These are phyloP conservation scores for Leptothorax acervorum DNA, from an alignment of 2,888 invertebrate genomes.

Conservation along the genomic window DNA sequence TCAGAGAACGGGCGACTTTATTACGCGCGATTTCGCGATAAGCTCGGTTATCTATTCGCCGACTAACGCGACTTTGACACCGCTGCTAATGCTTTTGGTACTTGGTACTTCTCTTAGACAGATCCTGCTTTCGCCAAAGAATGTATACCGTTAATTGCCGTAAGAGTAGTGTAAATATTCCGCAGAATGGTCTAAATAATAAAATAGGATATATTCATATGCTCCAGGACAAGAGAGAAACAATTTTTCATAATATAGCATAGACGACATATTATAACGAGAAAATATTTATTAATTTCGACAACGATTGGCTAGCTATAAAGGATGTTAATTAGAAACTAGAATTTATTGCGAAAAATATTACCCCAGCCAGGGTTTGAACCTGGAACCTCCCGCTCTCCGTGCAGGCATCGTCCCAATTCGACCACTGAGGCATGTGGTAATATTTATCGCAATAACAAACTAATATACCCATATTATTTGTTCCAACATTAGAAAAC, in stretches of 20 bases:
- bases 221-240: not conserved
- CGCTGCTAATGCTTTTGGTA: slow-evolving; percentile 50
- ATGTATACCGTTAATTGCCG: not conserved
- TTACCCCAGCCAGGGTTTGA: no score
- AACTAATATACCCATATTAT: no score
- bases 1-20: slow-evolving; percentile 51
- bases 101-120: slow-evolving; percentile 1
- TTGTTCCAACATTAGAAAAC: no score
- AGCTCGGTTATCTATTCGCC: slow-evolving; percentile 26
- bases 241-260: not conserved
- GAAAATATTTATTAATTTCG: no score
- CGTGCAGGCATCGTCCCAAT: no score
- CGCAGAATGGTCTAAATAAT: not conserved
- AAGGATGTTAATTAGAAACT: no score
- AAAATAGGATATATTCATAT: not conserved
- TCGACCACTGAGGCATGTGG: no score
- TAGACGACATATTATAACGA: not conserved
- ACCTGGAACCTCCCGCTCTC: no score
- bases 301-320: no score
- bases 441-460: no score
- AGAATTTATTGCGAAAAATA: no score
- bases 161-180: not conserved
- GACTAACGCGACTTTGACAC: slow-evolving; percentile 57
- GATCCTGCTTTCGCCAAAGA: not conserved
- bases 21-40: slow-evolving; percentile 45